Evolutionary conservation across 2,797 vertebrate species (phyloP), one percentile per base, ranked within the genome.

Genomic region (Schizopygopsis malacanthus): DNA sequence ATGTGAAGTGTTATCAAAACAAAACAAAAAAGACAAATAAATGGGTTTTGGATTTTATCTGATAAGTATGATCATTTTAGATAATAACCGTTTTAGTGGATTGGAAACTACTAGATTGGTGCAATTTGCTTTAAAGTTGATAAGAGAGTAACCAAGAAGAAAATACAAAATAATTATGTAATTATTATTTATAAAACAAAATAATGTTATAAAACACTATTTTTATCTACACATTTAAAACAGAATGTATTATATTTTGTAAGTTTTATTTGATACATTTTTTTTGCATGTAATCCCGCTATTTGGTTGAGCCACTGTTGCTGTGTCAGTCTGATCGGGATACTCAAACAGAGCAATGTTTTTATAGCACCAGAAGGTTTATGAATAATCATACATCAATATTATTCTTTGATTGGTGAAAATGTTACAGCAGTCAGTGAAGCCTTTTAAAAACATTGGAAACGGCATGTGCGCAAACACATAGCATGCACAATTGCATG

Each of bases 1-100:
- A 13, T 72, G 39, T 33, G 8, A 82, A 73, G 25, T 82, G 54
- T 73, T 72, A 59, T 82, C 70, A 22, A 20, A 71, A 28, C 2
- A 56, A 72, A 22, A 1, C 3, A 25, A 28, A 72, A 4, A 22
- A 56, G 1, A 56, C 20, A 20, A 13, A 65, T 25, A 18, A 70
- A 41, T 37, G 15, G 33, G 18, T 81, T 54, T 70, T 18, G 37
- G 9, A 39, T 28, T 43, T 56, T 18, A 52, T 72, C 47, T 43
- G 22, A 71, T n/a, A 82, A 16, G 9, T 82, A 43, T 28, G 71
- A 18, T 18, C 45, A 73, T 61, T 61, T 33, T 22, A 73, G 39
- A 45, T 59, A 47, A 82, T 82, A 82, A 37, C 16, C 15, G 39
- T 61, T 61, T 63, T 25, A 13, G 59, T 63, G n/a, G n/a, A 63